Base-by-base conservation (phyloP, 2,113 vertebrate species). In the Geococcyx californianus region DNA sequence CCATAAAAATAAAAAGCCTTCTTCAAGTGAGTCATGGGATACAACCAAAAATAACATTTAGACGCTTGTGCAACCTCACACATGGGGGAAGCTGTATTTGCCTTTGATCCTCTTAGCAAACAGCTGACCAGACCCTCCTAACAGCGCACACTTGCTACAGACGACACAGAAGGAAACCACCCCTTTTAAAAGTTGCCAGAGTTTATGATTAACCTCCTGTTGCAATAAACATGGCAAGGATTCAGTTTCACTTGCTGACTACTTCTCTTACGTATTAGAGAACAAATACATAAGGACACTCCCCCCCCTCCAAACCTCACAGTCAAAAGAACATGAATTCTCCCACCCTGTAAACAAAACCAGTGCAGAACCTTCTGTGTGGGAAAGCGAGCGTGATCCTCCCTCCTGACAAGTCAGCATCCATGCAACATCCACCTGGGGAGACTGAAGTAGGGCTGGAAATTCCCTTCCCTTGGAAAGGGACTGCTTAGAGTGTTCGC, bases 171-270 rank as follows among this genome's bases (percentile, higher is more conserved):
- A 47, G 0, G 23, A 94, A 93, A 86, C 56, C 80, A 75, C 7
- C 69, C 84, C 93, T 88, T 60, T 75, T 40, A 68, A 67, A 95
- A 94, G 75, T 33, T 64, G 92, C 79, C 87, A 89, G 80, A 87
- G 90, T 86, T 93, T 84, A 86, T 86, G 83, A 95, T 94, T 93
- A 95, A 96, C 83, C 92, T 96, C 88, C 88, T 81, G 85, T 64
- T 88, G 90, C 90, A 95, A 92, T 64, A 67, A 96, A 64, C 64
- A n/a, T 64, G 92, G 93, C 94, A 94, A 88, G 79, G 90, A 44
- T 83, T 96, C 95, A 81, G 72, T 94, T 96, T 94, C 90, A 52
- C 89, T 80, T 28, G 31, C 93, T 29, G 73, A 68, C 91, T 93
- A 26, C 87, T 94, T 33, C 84, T 88, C 83, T 96, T 90, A 70